Base-by-base conservation (phyloP, 2,797 vertebrate genomes). In the Philypnodon macrostomus region DNA sequence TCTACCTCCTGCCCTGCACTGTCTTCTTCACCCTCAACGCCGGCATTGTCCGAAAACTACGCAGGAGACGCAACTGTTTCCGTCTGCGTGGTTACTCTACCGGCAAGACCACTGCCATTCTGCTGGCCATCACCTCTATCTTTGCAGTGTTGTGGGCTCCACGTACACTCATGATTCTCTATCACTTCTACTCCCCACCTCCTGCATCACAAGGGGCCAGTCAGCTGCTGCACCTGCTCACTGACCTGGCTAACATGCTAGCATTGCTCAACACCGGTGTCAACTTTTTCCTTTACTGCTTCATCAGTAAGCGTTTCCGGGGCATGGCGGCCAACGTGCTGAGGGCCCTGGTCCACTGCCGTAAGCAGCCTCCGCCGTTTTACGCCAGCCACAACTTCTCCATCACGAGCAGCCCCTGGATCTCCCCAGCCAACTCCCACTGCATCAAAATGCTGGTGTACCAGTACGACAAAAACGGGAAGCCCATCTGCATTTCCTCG, bases 251-350 rank as follows among this genome's bases (percentile, higher is more conserved):
- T 4, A 97, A 98, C 63, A 98, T 98, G 96, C 82, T 98, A 0
- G 96, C 96, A 0, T 78, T 98, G 50, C 91, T 98, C 58, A 98
- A 98, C 90, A 97, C 96, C 0, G 94, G 93, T 0, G 94, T 97
- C 88, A 98, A 98, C 82, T 98, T 98, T 91, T 98, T 98, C 85
- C 92, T 98, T 44, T 98, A 98, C 78, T 98, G 96, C 75, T 98
- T 98, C 83, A 96, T 98, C 76, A 98, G 95, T 89, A 96, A 95
- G 86, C 91, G 95, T 4, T 98, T 98, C 83, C 91, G 95, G 34
- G 88, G 91, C 38, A 96, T 97, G 94, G 95, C 95, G 0, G 91
- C 93, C 21, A 92, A 90, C 2, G 94, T 92, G 0, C 85, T 98
- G 57, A 92, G 92, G 63, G 92, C 94, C 9, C 69, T 90, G 58